Percentiles rank a stretch among this genome's conserved stretches.
Conservation (phyloP, 1,140 invertebrate genomes). For the Tetramorium parvispinum region DNA sequence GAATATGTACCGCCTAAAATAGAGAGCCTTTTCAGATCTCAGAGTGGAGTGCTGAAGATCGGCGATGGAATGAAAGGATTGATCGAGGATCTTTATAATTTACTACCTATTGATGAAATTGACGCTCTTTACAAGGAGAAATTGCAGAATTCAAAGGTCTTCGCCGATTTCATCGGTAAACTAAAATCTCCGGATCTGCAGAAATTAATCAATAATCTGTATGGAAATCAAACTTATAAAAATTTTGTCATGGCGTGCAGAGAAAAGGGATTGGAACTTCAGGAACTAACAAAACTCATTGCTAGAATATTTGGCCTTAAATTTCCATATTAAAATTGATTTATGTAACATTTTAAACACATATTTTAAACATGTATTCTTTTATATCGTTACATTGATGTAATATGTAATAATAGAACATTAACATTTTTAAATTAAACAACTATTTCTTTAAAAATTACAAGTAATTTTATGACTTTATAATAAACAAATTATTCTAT, state of each 20-base stretch:
- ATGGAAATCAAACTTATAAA: background rate
- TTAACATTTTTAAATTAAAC: background rate
- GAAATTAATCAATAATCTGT: slow-evolving; percentile 47
- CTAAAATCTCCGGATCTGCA: slow-evolving; percentile 65
- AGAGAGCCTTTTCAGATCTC: background rate
- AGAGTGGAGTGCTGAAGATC: background rate
- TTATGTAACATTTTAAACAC: background rate
- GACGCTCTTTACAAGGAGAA: slow-evolving; percentile 74
- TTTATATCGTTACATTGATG: background rate
- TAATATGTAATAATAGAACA: background rate
- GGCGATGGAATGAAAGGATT: slow-evolving; percentile 67
- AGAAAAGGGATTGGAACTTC: slow-evolving; percentile 51
- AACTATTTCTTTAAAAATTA: background rate
- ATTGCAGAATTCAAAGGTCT: slow-evolving; percentile 62
- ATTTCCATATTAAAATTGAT: slow-evolving; percentile 29
- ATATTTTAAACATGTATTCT: background rate
- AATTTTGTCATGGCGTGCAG: slow-evolving; percentile 29
- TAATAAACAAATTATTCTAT: background rate
- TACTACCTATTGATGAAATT: slow-evolving; percentile 72
- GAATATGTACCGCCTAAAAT: slow-evolving; percentile 2
- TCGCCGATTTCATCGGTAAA: slow-evolving; percentile 60
- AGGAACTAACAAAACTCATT: slow-evolving; percentile 9
- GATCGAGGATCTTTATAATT: slow-evolving; percentile 65
- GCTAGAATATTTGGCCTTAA: slow-evolving; percentile 38
- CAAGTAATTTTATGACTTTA: background rate